Evolutionary conservation across 2,888 invertebrate species (phyloP).

Genomic region (Chouioia cunea): DNA sequence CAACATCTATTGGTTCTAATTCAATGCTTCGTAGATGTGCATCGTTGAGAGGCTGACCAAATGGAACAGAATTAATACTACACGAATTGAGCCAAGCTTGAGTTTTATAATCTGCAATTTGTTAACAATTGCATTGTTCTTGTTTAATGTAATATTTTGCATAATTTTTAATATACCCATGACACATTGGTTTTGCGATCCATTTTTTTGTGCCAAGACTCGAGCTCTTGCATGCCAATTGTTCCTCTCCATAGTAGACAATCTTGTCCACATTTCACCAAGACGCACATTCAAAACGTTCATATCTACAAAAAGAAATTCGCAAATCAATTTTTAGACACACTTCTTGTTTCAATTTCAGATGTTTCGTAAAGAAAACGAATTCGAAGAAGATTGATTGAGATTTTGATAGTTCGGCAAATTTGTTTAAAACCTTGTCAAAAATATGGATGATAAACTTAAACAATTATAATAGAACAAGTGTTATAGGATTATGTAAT

Average conservation of each 20-base stretch:
- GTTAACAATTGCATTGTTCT: constrained; percentile 1
- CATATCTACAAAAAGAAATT: constrained; percentile 72
- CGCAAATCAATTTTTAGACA: no score
- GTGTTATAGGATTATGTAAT: background rate
- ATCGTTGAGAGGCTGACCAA: constrained; percentile 8
- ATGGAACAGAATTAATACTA: background rate
- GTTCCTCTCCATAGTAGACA: constrained; percentile 76
- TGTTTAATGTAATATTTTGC: background rate
- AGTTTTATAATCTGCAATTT: constrained; percentile 26
- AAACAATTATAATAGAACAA: no score
- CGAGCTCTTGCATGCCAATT: constrained; percentile 88
- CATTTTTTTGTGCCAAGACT: constrained; percentile 69
- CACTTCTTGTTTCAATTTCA: no score
- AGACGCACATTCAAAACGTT: constrained; percentile 85
- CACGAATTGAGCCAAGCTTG: constrained; percentile 29
- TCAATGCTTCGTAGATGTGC: constrained; percentile 71
- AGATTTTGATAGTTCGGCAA: background rate
- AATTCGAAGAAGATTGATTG: background rate
- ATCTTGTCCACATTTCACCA: constrained; percentile 90
- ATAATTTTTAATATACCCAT: constrained; percentile 50
- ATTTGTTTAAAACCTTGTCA: background rate
- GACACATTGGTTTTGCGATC: constrained; percentile 59
- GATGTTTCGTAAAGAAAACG: no score
- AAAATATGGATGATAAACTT: no score
- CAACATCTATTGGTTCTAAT: constrained; percentile 84